Conservation (phyloP, 2,888 invertebrate species). For the Mechanitis messenoides region DNA sequence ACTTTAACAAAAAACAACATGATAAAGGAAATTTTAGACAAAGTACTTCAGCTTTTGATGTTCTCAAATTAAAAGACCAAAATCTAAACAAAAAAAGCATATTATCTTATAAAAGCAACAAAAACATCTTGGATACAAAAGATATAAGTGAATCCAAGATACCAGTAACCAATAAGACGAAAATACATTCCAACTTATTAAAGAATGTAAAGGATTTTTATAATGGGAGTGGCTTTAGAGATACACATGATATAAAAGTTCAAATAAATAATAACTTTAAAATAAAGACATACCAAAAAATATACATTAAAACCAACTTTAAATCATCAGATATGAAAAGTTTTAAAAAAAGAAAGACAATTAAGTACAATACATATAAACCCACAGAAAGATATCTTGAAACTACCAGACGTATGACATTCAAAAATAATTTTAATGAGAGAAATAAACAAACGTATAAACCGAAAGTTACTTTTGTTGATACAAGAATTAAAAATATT, state of each 20-base stretch:
- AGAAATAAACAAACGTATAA: background rate
- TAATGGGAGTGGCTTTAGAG: background rate
- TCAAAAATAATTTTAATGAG: background rate
- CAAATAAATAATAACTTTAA: background rate
- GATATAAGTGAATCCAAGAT: background rate
- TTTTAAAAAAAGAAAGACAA: conserved; percentile 20
- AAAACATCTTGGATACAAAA: too few species aligned
- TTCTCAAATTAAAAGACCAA: too few species aligned
- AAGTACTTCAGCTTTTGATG: too few species aligned
- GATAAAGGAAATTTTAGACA: too few species aligned
- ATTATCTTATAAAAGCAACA: too few species aligned
- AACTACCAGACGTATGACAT: background rate
- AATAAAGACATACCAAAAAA: conserved; percentile 3
- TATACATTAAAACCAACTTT: background rate
- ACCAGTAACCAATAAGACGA: background rate
- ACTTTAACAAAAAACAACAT: too few species aligned
- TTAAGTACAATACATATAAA: conserved; percentile 32
- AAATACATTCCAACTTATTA: background rate
- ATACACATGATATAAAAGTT: background rate
- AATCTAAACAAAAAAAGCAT: too few species aligned
- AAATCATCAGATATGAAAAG: background rate
- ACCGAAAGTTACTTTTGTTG: background rate
- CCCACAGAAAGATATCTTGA: conserved; percentile 23
- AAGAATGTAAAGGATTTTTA: too few species aligned
- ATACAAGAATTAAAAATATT: background rate